Base-by-base conservation (phyloP, 2,797 vertebrate genomes). In the Tokudaia tokunoshimensis region DNA sequence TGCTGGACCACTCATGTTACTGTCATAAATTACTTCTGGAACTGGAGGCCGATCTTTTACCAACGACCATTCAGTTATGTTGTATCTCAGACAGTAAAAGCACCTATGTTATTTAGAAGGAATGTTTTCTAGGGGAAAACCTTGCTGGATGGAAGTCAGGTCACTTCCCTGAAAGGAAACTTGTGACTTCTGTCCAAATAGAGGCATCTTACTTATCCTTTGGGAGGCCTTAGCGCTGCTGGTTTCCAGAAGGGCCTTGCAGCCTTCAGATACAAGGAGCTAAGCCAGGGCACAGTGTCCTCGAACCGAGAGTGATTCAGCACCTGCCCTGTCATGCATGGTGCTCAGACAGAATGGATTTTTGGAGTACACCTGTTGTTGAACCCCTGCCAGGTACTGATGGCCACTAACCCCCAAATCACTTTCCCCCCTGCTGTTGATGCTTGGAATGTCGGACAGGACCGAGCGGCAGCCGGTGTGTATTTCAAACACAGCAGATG, bases 401-500 rank as follows among this genome's bases (percentile, higher is more conserved):
- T 50, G 97, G 89, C 97, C 97, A 11, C 97, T 94, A 78, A 97
- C 93, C 98, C 98, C 98, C 97, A 94, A 97, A 97, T 97, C 98
- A 63, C 97, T 92, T 96, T 74, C 86, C 97, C 74, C 24, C 74
- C 96, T 96, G 75, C 97, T 98, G 98, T 67, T 92, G 97, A 96
- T 97, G 97, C 97, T 98, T 90, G 96, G 98, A 98, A 98, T 98
- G 98, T 97, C 98, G 91, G 97, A 96, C 97, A 98, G 98, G 98
- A 96, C 96, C 76, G 93, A 97, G 98, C 98, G 94, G 97, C 98
- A 98, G 98, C 98, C 97, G 76, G 97, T 20, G 83, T 96, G 98
- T 91, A 97, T 98, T 97, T 94, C 98, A 97, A 98, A 98, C 98
- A 97, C 97, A 98, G 97, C 98, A 99, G 99, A 99, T 98, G 98